These are phyloP conservation scores for Danio tinwini DNA, from an alignment of 2,797 vertebrate genomes.

Conservation along the genomic window DNA sequence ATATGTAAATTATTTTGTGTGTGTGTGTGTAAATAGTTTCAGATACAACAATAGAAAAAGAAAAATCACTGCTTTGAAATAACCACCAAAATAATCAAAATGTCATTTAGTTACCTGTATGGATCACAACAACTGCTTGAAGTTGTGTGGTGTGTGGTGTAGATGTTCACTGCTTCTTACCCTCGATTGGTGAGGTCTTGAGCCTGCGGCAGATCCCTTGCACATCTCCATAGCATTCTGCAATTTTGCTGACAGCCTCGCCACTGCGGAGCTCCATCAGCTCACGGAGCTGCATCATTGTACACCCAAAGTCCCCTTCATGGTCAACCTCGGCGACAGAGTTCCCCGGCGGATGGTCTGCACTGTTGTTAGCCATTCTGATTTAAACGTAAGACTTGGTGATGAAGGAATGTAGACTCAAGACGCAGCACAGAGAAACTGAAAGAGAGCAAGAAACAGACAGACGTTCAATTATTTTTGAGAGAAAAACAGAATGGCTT, in stretches of 20 bases:
- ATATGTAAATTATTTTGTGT: background rate
- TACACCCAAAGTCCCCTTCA: constrained; percentile 89
- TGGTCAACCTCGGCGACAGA: constrained; percentile 84
- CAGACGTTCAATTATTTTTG: background rate
- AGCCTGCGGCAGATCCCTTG: constrained; percentile 87
- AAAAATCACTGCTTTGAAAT: background rate
- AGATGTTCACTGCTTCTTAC: constrained; percentile 70
- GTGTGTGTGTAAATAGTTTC: background rate
- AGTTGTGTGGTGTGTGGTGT: background rate
- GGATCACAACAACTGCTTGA: background rate
- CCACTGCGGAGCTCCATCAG: constrained; percentile 91
- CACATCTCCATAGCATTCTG: constrained; percentile 82
- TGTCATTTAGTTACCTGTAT: background rate
- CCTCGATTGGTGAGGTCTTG: constrained; percentile 93
- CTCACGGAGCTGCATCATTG: constrained; percentile 81
- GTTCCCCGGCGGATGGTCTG: constrained; percentile 87
- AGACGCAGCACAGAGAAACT: constrained; percentile 76
- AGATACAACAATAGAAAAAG: background rate
- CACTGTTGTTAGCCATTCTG: constrained; percentile 88
- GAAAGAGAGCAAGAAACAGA: constrained; percentile 62
- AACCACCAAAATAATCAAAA: background rate
- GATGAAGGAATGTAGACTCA: constrained; percentile 68
- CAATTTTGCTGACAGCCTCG: constrained; percentile 86
- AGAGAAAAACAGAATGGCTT: background rate
- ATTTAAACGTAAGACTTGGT: constrained; percentile 51